These are phyloP conservation scores for Pediacus dermestoides DNA, from an alignment of 2,888 invertebrate genomes.

Conservation along the genomic window DNA sequence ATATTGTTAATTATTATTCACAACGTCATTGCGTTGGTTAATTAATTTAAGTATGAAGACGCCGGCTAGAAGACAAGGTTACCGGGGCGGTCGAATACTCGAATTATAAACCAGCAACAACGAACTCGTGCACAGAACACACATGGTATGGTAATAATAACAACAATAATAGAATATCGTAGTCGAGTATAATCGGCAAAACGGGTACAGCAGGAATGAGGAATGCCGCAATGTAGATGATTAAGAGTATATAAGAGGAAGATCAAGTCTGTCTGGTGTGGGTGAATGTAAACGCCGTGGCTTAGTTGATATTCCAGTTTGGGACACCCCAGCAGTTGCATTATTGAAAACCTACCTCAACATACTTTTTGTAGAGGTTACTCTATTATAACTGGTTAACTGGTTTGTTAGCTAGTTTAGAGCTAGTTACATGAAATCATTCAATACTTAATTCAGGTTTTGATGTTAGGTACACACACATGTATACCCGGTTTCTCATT, in stretches of 20 bases:
- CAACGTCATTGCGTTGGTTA: too few species aligned
- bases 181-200: conserved; percentile 12
- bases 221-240: conserved; percentile 26
- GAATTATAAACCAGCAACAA: conserved; percentile 11
- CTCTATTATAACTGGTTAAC: conserved; percentile 43
- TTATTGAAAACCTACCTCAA: conserved; percentile 44
- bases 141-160: too few species aligned
- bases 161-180: conserved; percentile 1
- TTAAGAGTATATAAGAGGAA: conserved; percentile 22
- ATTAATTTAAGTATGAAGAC: too few species aligned
- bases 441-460: conserved; percentile 42
- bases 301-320: conserved; percentile 41
- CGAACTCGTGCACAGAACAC: too few species aligned
- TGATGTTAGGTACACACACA: conserved; percentile 21
- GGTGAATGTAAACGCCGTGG: conserved; percentile 31
- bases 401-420: conserved; percentile 39
- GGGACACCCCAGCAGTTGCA: conserved; percentile 38
- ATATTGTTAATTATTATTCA: too few species aligned
- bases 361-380: conserved; percentile 40
- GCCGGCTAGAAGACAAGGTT: conserved; percentile 26
- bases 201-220: conserved; percentile 25
- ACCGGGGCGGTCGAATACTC: conserved; percentile 22
- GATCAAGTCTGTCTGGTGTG: conserved; percentile 33
- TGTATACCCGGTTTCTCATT: conserved; percentile 14
- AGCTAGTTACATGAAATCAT: conserved; percentile 35